These are phyloP conservation scores for Pristionchus fissidentatus DNA, from an alignment of 2,888 invertebrate species.

Conservation along the genomic window DNA sequence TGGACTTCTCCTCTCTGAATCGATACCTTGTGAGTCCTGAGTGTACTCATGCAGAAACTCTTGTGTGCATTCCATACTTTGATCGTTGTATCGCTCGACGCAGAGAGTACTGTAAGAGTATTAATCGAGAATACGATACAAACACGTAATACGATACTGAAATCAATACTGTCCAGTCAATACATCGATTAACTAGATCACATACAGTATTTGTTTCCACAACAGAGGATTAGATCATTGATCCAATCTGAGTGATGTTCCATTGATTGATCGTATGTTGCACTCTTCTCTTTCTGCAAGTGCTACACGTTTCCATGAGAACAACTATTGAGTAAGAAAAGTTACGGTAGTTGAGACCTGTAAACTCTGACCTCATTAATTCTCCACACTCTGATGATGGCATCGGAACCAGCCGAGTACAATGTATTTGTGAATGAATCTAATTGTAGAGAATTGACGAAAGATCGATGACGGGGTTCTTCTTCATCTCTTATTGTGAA, in stretches of 20 bases:
- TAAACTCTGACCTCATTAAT: constrained; percentile 21
- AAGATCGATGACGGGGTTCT: constrained; percentile 93
- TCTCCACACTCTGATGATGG: constrained; percentile 88
- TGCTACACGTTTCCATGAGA: no score
- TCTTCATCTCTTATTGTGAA: constrained; percentile 94
- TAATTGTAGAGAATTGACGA: constrained; percentile 94
- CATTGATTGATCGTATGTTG: constrained; percentile 92
- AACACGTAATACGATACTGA: no score
- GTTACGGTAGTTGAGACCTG: no score
- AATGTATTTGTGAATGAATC: constrained; percentile 89
- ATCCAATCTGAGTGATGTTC: constrained; percentile 99
- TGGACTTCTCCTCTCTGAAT: neutral
- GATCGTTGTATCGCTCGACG: constrained; percentile 98
- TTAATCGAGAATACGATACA: no score
- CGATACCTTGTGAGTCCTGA: constrained; percentile 87
- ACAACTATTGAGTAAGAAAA: no score
- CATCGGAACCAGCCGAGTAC: constrained; percentile 96
- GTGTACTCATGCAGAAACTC: constrained; percentile 98
- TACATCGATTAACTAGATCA: constrained; percentile 47
- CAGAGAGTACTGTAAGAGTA: constrained; percentile 88
- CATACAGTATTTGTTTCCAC: constrained; percentile 91
- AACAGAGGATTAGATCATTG: constrained; percentile 97
- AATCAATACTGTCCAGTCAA: no score
- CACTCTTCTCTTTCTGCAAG: constrained; percentile 50
- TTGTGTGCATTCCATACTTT: constrained; percentile 99